These are phyloP conservation scores for Labia minor DNA, from an alignment of 2,888 invertebrate species.

Conservation along the genomic window DNA sequence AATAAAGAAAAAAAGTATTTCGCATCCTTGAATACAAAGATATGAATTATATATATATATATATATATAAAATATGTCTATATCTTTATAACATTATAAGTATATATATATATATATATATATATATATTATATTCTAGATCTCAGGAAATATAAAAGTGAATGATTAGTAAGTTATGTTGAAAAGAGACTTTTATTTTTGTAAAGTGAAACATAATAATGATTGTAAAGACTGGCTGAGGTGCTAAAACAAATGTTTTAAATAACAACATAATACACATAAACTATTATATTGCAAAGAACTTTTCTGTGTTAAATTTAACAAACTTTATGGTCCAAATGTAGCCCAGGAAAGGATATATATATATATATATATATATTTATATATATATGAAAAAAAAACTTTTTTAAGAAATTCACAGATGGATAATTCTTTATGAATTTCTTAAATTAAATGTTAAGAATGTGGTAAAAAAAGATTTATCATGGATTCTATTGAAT, in stretches of 20 bases:
- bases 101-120: too few relatives aligned
- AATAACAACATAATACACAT: not conserved
- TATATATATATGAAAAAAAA: constrained; percentile 17
- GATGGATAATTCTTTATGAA: not conserved
- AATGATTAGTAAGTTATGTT: not conserved
- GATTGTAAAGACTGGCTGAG: not conserved
- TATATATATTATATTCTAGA: not conserved
- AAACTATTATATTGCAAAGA: not conserved
- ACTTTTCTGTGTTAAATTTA: not conserved
- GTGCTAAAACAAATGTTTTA: not conserved
- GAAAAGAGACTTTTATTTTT: not conserved
- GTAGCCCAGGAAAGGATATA: not conserved
- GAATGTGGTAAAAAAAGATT: not conserved
- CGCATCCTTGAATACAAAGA: not conserved
- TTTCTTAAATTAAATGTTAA: constrained; percentile 14
- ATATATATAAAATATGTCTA: not conserved
- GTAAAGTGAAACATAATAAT: not conserved
- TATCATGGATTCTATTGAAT: not conserved
- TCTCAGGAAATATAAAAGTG: not conserved
- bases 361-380: constrained; percentile 16
- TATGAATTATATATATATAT: not conserved
- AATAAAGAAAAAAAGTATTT: not conserved
- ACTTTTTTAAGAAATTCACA: constrained; percentile 8
- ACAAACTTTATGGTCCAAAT: not conserved
- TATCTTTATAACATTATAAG: too few relatives aligned